Percentiles rank a stretch among this genome's conserved stretches.
phyloP scores from a whole-genome alignment of 2,888 invertebrate species.

The Troides helena region DNA sequence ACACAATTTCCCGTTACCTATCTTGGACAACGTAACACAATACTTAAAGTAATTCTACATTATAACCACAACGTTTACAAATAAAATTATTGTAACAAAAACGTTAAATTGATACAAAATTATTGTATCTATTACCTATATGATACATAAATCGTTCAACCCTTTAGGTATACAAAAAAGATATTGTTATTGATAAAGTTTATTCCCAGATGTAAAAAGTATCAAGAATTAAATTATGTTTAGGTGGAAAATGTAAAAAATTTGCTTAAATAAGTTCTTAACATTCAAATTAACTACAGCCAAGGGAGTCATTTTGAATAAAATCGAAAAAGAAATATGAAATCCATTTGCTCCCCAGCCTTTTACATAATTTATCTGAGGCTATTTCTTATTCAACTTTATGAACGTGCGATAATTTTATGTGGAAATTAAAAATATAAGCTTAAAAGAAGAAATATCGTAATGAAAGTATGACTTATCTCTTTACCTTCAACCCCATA shows the following conservation, averaged over 20 bases:
- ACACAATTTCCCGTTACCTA: constrained; percentile 18
- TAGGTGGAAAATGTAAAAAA: constrained; percentile 35
- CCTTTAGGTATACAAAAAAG: too few relatives aligned
- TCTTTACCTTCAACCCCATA: background rate
- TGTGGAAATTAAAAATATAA: constrained; percentile 6
- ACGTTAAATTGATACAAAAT: too few relatives aligned
- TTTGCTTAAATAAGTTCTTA: constrained; percentile 40
- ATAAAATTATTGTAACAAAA: background rate
- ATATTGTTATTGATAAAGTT: constrained; percentile 24
- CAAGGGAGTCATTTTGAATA: constrained; percentile 42
- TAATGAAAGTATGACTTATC: background rate
- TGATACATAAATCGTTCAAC: too few relatives aligned
- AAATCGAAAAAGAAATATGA: constrained; percentile 42
- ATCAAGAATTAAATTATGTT: constrained; percentile 33
- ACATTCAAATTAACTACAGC: constrained; percentile 42
- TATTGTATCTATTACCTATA: too few relatives aligned
- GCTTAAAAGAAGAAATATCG: background rate
- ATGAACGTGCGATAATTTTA: constrained; percentile 6
- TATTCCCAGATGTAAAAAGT: constrained; percentile 29
- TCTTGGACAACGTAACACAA: constrained; percentile 2
- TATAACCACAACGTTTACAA: background rate
- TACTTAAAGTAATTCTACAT: background rate
- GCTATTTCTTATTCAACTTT: constrained; percentile 16
- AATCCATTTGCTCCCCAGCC: constrained; percentile 32
- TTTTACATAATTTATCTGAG: constrained; percentile 23